Evolutionary conservation across 2,113 vertebrate genomes (phyloP), one percentile per base, ranked within the genome.

Genomic region (Fregata magnificens): DNA sequence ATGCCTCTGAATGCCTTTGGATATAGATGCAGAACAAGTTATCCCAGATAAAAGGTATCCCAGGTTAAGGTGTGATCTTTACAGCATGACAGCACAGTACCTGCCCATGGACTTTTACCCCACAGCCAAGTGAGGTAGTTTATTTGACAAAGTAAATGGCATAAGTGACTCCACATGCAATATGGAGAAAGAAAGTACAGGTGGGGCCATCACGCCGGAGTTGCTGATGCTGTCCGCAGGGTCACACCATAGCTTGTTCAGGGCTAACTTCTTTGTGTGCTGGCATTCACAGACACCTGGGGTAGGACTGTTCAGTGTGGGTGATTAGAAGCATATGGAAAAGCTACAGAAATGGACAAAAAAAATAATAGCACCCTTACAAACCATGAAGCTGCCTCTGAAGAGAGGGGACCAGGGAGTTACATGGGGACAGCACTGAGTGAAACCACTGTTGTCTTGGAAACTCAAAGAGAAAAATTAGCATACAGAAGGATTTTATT

Each of bases 391-490:
- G 73, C 53, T 0, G 0, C 52, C 28, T 87, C 70, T 44, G 28
- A 80, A 72, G 52, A 76, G 28, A 24, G 38, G 77, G 56, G 77
- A 58, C 70, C 49, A 76, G 9, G 56, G 61, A 93, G 90, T 93
- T 95, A 93, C 72, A 55, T 87, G 81, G 91, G 94, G 83, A 95
- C 74, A 94, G 52, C 73, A 38, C 70, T 25, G 86, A 87, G 63
- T 86, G 72, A 90, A 95, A 82, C 49, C 66, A 79, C 90, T 85
- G 96, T 97, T 95, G 91, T 97, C 96, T 97, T 96, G 97, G 96
- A 97, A 97, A 97, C 97, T 85, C 81, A 69, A 52, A 58, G 34
- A 73, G 45, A 92, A 96, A 94, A 94, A 96, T 89, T 73, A 94
- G 50, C 78, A 95, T 93, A 93, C 78, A 77, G 80, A 90, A 97